Evolutionary conservation across 1,140 invertebrate species (phyloP), one percentile per base, ranked within the genome.

Genomic region (Eubasilissa regina): DNA sequence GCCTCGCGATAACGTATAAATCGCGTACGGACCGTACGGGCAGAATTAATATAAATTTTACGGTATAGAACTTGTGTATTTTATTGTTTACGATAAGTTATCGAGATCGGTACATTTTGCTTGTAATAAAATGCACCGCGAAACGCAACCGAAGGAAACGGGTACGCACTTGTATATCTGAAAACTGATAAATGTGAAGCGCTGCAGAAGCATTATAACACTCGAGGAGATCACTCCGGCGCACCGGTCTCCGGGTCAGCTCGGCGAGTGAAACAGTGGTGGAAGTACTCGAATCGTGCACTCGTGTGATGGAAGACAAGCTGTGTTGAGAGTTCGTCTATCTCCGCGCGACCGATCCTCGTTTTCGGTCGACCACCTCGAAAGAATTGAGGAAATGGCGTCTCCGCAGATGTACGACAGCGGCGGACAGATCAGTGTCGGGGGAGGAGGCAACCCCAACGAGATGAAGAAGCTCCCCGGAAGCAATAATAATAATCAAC

Each of bases 401-500:
- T 93, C 92, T 85, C 92, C 92, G 60, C 92, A 93, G 88, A 93
- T 93, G 92, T 93, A 93, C 89, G 92, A 93, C 84, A 90, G 80
- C 85, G 78, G 80, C 25, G 80, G 77, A 17, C 74, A 79, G 76
- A 78, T 74, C 6, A 77, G 85, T 84, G 82, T 85, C 84, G 81
- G 86, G 84, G 80, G 86, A 84, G 68, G 81, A 84, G 79, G 84
- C 84, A 75, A 85, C 85, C 83, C 84, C 85, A 83, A 75, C 66
- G 87, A 87, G 75, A 83, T 87, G 43, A 88, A 88, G 80, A 87
- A 88, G 74, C 83, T 84, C 56, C 84, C 85, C 58, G 86, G 83
- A 86, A 82, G 78, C 73, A 80, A 84, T 9, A 83, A 78, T 35
- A 83, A 82, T 79, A 80, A 84, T 83, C 78, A 83, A 76, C 19